Base-by-base conservation (phyloP, 2,113 vertebrate genomes). In the Theristicus caerulescens region DNA sequence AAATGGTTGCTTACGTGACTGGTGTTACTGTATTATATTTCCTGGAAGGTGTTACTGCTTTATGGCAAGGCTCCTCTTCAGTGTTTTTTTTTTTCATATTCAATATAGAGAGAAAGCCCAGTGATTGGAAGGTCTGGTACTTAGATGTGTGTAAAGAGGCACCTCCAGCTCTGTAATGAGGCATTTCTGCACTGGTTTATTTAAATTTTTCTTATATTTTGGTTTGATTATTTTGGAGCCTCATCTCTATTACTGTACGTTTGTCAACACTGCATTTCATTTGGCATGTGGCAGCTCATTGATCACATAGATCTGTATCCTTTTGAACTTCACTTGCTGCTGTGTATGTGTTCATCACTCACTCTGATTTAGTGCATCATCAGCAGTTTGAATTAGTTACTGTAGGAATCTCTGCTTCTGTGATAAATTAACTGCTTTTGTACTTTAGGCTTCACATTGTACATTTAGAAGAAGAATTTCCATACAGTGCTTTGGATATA, bases 291-390 rank as follows among this genome's bases (percentile, higher is more conserved):
- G 95, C 97, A 98, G 94, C 88, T 97, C 97, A 98, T 98, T 98
- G 97, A 98, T 98, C 97, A 98, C 92, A 85, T 84, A 94, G 97
- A 96, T 98, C 96, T 97, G 96, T 97, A 97, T 97, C 96, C 97
- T 97, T 98, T 97, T 96, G 97, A 97, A 97, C 96, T 98, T 96
- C 65, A 77, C 95, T 97, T 94, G 90, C 96, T 96, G 95, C 97
- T 98, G 10, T 97, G 92, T 97, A 93, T 96, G 94, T 96, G 96
- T 96, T 98, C 97, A 98, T 98, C 97, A 97, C 74, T 98, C 98
- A 98, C 95, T 91, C 97, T 98, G 98, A 98, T 98, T 98, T 98
- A 98, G 96, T 98, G 98, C 97, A 97, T 98, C 97, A 98, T 98
- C 98, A 98, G 98, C 98, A 98, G 94, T 97, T 98, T 96, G 96